Conservation (phyloP, 64 coral and sea anemone species). For the Montipora foliosa region DNA sequence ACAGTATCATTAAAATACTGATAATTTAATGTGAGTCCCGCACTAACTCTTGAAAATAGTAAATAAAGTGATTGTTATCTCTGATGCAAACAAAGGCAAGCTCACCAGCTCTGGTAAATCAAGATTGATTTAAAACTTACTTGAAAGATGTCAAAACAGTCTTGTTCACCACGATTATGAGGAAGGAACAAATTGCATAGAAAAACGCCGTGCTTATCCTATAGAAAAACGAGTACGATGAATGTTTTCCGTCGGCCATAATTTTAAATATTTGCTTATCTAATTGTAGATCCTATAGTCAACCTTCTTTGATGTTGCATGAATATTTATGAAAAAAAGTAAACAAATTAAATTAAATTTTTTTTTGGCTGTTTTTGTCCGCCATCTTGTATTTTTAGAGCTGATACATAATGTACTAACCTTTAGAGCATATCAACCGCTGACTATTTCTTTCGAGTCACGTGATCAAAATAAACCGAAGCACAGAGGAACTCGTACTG, state of each 20-base stretch:
- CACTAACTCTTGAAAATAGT: too few species aligned
- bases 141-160: slow-evolving; percentile 84
- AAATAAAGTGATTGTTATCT: background rate
- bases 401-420: background rate
- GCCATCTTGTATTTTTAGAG: background rate
- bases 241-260: slow-evolving; percentile 38
- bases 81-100: background rate
- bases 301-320: background rate
- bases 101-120: background rate
- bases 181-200: slow-evolving; percentile 83
- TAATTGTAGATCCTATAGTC: background rate
- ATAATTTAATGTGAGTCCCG: too few species aligned
- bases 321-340: background rate
- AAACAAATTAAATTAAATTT: background rate
- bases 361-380: background rate
- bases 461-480: background rate
- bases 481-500: too few species aligned
- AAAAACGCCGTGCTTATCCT: slow-evolving; percentile 76
- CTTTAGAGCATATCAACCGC: background rate
- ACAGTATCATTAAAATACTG: too few species aligned
- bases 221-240: slow-evolving; percentile 13
- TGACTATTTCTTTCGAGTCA: background rate
- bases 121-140: slow-evolving; percentile 15
- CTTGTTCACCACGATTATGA: slow-evolving; percentile 90
- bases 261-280: background rate